Percentiles rank a stretch among this genome's conserved stretches.
These are phyloP conservation scores for Automeris io DNA, from an alignment of 2,888 invertebrate genomes.

Conservation along the genomic window DNA sequence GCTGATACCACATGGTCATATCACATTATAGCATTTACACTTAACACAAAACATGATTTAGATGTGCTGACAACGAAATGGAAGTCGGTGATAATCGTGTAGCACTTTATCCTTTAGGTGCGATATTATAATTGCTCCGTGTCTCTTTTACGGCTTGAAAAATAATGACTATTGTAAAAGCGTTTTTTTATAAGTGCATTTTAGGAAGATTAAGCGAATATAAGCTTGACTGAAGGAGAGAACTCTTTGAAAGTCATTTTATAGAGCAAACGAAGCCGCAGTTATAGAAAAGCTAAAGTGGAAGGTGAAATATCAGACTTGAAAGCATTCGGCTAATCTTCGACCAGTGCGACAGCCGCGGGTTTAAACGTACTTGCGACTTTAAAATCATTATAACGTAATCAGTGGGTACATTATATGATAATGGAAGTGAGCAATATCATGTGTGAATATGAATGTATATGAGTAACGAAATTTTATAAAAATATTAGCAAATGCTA, in stretches of 20 bases:
- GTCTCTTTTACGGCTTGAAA: slow-evolving; percentile 16
- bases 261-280: slow-evolving; percentile 52
- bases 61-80: slow-evolving; percentile 47
- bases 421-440: not conserved
- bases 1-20: slow-evolving; percentile 72
- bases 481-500: slow-evolving; percentile 15
- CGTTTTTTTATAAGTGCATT: slow-evolving; percentile 8
- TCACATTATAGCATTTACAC: slow-evolving; percentile 52
- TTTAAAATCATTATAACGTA: too few species aligned
- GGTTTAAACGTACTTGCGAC: slow-evolving; percentile 17
- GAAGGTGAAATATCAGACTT: slow-evolving; percentile 48
- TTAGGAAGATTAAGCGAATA: slow-evolving; percentile 22
- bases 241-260: slow-evolving; percentile 22
- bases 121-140: slow-evolving; percentile 11
- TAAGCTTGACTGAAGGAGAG: slow-evolving; percentile 24
- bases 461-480: slow-evolving; percentile 28
- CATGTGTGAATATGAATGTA: slow-evolving; percentile 26
- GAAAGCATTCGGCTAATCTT: slow-evolving; percentile 32
- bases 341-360: too few species aligned
- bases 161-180: slow-evolving; percentile 10
- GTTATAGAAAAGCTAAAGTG: slow-evolving; percentile 51
- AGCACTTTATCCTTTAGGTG: slow-evolving; percentile 19
- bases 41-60: slow-evolving; percentile 46
- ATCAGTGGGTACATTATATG: too few species aligned
- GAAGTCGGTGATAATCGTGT: slow-evolving; percentile 34